These are phyloP conservation scores for Acropternis orthonyx DNA, from an alignment of 2,797 vertebrate species.

Conservation along the genomic window DNA sequence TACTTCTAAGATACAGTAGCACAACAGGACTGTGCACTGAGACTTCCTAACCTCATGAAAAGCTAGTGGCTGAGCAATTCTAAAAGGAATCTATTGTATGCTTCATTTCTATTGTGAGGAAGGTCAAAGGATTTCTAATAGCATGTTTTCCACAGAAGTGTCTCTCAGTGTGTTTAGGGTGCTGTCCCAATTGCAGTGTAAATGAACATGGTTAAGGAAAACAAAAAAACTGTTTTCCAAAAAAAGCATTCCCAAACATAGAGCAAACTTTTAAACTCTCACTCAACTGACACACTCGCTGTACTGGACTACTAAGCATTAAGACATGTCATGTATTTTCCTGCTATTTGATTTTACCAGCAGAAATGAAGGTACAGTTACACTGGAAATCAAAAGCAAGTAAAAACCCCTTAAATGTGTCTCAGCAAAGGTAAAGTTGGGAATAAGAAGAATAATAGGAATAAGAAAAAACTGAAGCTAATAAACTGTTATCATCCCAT, in stretches of 20 bases:
- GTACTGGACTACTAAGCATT: neutral
- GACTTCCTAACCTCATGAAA: neutral
- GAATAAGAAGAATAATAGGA: neutral
- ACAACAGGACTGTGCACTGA: neutral
- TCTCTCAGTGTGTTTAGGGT: neutral
- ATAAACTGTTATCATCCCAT: neutral
- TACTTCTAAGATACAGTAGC: neutral
- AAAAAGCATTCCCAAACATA: neutral
- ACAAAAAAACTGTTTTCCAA: neutral
- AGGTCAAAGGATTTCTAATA: neutral
- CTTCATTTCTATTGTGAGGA: neutral
- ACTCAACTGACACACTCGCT: neutral
- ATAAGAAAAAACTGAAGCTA: neutral
- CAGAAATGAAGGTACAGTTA: neutral
- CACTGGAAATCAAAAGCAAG: neutral
- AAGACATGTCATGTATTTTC: neutral
- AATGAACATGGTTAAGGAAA: neutral
- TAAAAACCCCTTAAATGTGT: neutral
- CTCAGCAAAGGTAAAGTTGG: neutral
- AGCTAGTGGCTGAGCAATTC: neutral
- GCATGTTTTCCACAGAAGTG: neutral
- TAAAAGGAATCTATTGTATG: neutral
- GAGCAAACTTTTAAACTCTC: neutral
- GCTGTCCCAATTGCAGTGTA: neutral
- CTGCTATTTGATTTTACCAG: neutral